Conservation (phyloP, 2,888 invertebrate species). For the Zaprionus lineosus region DNA sequence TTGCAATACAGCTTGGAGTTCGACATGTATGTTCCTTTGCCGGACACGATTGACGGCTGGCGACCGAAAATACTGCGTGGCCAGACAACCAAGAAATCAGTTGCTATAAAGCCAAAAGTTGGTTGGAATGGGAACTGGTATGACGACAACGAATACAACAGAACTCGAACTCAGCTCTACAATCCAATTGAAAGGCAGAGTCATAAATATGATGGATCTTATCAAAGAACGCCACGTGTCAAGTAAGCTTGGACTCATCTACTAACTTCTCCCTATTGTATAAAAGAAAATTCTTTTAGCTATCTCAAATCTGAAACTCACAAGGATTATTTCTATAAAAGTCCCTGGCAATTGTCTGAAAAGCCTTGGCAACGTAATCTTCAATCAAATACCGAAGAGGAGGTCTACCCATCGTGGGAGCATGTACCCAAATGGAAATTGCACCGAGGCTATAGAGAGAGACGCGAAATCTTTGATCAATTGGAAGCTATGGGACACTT, state of each 20-base stretch:
- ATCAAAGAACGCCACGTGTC: background rate
- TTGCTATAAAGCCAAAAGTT: slow-evolving; percentile 8
- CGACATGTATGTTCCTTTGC: slow-evolving; percentile 70
- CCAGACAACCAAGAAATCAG: background rate
- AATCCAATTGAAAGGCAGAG: background rate
- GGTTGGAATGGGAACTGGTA: slow-evolving; percentile 34
- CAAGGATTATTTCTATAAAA: slow-evolving; percentile 38
- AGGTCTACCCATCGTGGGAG: slow-evolving; percentile 35
- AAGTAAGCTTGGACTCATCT: no score
- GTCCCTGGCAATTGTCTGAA: slow-evolving; percentile 36
- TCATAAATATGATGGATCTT: slow-evolving; percentile 8
- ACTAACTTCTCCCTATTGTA: no score
- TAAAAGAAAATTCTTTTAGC: slow-evolving; percentile 2
- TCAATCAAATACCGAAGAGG: background rate
- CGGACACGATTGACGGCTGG: slow-evolving; percentile 73
- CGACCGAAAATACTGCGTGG: slow-evolving; percentile 49
- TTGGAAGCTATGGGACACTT: slow-evolving; percentile 63
- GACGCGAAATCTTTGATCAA: slow-evolving; percentile 66
- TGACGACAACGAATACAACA: no score
- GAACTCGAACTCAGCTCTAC: background rate
- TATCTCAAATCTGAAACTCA: slow-evolving; percentile 2
- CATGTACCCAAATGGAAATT: slow-evolving; percentile 48
- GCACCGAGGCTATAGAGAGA: slow-evolving; percentile 65
- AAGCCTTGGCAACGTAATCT: background rate
- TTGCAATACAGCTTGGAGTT: slow-evolving; percentile 67